Base-by-base conservation (phyloP, 2,888 invertebrate genomes). In the Spialia ferax region DNA sequence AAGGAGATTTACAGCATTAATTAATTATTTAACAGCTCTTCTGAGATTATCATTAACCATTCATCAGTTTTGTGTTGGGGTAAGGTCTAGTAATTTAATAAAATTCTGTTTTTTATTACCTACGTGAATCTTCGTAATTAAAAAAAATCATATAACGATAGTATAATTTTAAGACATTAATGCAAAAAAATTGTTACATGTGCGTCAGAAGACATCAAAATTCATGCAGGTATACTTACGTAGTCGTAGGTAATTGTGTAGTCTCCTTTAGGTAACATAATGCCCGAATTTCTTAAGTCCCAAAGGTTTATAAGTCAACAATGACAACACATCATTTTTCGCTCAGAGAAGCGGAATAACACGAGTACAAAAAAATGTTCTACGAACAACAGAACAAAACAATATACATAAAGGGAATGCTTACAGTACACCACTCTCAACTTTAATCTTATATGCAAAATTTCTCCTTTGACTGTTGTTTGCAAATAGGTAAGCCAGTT, bases 401-500 rank as follows among this genome's bases (percentile, higher is more conserved):
- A 50, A 57, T 32, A 42, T 20, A 52, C 6, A 45, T 18, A 60
- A 60, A 7, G 10, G n/a, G 15, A 38, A 52, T 29, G 42, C 52
- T 20, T 45, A 26, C 54, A 59, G 18, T 42, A 23, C 6, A 20
- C 7, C 20, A 69, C n/a, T n/a, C n/a, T n/a, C 70, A 72, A 73
- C 68, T 76, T 75, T 72, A 71, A 75, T 74, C 71, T 77, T 75
- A 74, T 74, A 73, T 71, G 73, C 74, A 74, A 75, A 75, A 77
- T 76, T 74, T 80, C 83, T 81, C 84, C 81, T 87, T 82, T 81
- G 81, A 79, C 77, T 23, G 81, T 79, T 80, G 81, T 86, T 86
- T 86, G 82, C 85, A 84, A 87, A 86, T 87, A 79, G 78, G 79
- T 72, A 72, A 32, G 32, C 10, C 32, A 71, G 73, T 74, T 82